A percentile compares a stretch with the other conserved stretches of the same genome.
Evolutionary conservation across 2,888 invertebrate genomes (phyloP).

Genomic region (Tenthredo amoena): DNA sequence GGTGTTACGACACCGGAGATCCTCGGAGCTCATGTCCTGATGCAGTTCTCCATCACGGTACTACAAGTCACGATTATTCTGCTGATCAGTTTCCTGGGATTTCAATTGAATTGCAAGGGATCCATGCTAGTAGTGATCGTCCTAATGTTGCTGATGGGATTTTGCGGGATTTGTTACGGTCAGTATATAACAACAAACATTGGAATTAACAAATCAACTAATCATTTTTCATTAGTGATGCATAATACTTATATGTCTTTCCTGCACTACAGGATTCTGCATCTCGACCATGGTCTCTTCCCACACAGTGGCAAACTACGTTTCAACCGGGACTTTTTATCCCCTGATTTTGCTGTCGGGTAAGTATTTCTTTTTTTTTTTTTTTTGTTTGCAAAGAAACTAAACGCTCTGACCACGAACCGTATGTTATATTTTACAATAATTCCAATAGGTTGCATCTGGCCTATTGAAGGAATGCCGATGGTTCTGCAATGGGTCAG

Average conservation of each 20-base stretch:
- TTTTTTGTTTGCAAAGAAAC: background rate
- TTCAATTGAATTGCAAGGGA: slow-evolving; percentile 83
- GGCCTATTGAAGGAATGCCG: slow-evolving; percentile 88
- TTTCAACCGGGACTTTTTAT: slow-evolving; percentile 93
- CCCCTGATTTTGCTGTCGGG: slow-evolving; percentile 93
- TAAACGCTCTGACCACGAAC: background rate
- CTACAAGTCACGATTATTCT: slow-evolving; percentile 85
- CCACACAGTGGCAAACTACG: slow-evolving; percentile 90
- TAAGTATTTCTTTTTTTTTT: slow-evolving; percentile 76
- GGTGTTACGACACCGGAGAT: slow-evolving; percentile 90
- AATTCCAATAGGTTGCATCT: slow-evolving; percentile 81
- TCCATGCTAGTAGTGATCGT: slow-evolving; percentile 82
- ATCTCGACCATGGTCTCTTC: slow-evolving; percentile 90
- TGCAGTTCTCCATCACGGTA: slow-evolving; percentile 87
- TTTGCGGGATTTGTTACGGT: slow-evolving; percentile 93
- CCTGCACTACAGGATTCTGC: slow-evolving; percentile 82
- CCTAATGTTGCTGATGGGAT: slow-evolving; percentile 86
- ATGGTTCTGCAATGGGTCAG: slow-evolving; percentile 82
- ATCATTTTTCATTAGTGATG: background rate
- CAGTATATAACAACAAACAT: slow-evolving; percentile 55
- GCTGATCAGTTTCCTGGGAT: slow-evolving; percentile 82
- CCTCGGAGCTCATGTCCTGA: slow-evolving; percentile 88
- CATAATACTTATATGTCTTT: background rate
- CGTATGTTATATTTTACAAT: background rate
- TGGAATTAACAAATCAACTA: background rate